These are phyloP conservation scores for Cryptotis parvus DNA, from an alignment of 2,113 vertebrate species.

Conservation along the genomic window DNA sequence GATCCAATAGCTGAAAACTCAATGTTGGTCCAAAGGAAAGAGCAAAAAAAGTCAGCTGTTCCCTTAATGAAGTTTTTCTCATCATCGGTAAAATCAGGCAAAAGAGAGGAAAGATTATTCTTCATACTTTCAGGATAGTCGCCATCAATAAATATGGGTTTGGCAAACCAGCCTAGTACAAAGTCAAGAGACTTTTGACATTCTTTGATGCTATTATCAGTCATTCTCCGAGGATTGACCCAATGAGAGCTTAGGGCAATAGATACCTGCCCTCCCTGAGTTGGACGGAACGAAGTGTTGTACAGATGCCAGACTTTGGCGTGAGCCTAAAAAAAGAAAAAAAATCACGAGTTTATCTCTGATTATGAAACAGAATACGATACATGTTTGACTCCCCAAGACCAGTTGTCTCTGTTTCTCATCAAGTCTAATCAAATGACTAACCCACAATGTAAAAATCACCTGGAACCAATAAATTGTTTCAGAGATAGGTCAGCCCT, in stretches of 20 bases:
- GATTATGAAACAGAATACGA: neutral
- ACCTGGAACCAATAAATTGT: constrained; percentile 22
- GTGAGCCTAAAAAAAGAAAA: constrained; percentile 91
- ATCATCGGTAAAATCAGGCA: constrained; percentile 91
- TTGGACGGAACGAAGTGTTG: constrained; percentile 90
- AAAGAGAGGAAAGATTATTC: constrained; percentile 89
- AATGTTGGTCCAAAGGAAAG: constrained; percentile 96
- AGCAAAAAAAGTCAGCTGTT: constrained; percentile 97
- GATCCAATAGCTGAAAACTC: constrained; percentile 95
- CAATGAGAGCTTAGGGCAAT: constrained; percentile 97
- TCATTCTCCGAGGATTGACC: constrained; percentile 92
- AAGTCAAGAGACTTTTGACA: constrained; percentile 97
- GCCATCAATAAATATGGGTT: constrained; percentile 95
- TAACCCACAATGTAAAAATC: constrained; percentile 9
- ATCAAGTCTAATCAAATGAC: neutral
- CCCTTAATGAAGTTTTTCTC: constrained; percentile 91
- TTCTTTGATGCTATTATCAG: constrained; percentile 88
- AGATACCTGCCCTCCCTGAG: constrained; percentile 93
- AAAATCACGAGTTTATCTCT: constrained; percentile 36
- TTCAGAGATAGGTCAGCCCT: neutral
- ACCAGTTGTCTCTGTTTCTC: neutral
- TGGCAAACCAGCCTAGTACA: constrained; percentile 97
- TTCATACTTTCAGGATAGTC: constrained; percentile 97
- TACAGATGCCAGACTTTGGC: constrained; percentile 96
- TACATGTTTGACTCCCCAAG: neutral